Percentiles rank a stretch among this genome's conserved stretches.
These are phyloP conservation scores for Metopolophium dirhodum DNA, from an alignment of 1,140 invertebrate genomes.

Conservation along the genomic window DNA sequence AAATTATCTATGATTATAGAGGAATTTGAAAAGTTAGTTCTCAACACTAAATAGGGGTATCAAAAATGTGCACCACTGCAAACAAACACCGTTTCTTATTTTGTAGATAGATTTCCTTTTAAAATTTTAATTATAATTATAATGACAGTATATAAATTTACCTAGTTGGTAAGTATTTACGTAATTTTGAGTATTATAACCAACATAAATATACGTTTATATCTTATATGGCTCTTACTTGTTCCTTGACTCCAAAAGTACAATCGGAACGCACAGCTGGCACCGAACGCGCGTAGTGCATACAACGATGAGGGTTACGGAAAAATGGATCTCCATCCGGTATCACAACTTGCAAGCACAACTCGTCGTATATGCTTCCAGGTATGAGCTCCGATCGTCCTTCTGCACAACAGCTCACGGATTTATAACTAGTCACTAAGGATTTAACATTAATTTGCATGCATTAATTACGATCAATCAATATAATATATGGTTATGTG, in stretches of 20 bases:
- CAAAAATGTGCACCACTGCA: too few species aligned
- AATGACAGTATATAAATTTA: too few species aligned
- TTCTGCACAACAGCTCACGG: conserved; percentile 73
- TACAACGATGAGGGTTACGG: conserved; percentile 66
- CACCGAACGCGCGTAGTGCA: conserved; percentile 83
- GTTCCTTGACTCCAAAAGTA: conserved; percentile 80
- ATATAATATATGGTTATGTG: not conserved
- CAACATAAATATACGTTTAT: too few species aligned
- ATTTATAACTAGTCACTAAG: conserved; percentile 68
- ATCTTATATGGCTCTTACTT: conserved; percentile 66
- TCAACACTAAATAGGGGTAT: too few species aligned
- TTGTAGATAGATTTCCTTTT: too few species aligned
- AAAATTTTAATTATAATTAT: too few species aligned
- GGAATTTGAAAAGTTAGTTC: too few species aligned
- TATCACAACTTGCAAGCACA: conserved; percentile 82
- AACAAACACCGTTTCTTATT: too few species aligned
- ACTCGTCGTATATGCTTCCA: conserved; percentile 72
- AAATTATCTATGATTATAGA: too few species aligned
- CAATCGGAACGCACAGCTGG: conserved; percentile 78
- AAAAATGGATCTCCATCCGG: conserved; percentile 71
- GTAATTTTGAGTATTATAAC: too few species aligned
- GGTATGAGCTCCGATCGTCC: conserved; percentile 69
- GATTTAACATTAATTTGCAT: not conserved
- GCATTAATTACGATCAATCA: not conserved
- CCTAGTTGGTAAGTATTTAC: too few species aligned